These are phyloP conservation scores for Trichacis sp. DNA, from an alignment of 2,888 invertebrate genomes.

Conservation along the genomic window DNA sequence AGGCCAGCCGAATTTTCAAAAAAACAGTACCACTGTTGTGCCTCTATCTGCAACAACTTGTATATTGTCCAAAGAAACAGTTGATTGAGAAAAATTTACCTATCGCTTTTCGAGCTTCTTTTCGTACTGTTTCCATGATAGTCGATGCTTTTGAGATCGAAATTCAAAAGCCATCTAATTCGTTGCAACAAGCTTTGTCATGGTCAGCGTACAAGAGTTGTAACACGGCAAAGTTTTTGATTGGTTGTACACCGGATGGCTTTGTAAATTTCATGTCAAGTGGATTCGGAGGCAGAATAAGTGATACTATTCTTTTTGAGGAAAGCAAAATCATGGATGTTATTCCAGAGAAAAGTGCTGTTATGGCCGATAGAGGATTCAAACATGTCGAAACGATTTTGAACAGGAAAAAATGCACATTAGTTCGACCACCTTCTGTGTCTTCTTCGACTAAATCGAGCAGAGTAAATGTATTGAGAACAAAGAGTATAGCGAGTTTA, in stretches of 20 bases:
- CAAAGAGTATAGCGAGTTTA: conserved; percentile 42
- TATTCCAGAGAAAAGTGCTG: conserved; percentile 8
- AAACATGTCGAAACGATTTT: conserved; percentile 36
- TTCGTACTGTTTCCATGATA: conserved; percentile 37
- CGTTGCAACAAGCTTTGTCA: conserved; percentile 44
- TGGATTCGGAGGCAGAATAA: conserved; percentile 45
- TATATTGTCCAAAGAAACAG: background rate
- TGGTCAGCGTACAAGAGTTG: conserved; percentile 55
- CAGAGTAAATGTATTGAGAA: conserved; percentile 17
- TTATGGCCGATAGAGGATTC: conserved; percentile 42
- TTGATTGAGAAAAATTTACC: conserved; percentile 23
- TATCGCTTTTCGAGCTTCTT: conserved; percentile 40
- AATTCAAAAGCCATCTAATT: conserved; percentile 48
- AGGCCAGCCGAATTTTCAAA: conserved; percentile 7
- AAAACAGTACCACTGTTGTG: too few species aligned
- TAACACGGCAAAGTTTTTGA: conserved; percentile 56
- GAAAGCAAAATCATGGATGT: conserved; percentile 24
- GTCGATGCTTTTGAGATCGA: conserved; percentile 51
- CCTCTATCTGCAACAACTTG: background rate
- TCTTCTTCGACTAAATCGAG: conserved; percentile 3
- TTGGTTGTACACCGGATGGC: conserved; percentile 47
- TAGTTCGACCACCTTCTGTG: conserved; percentile 38
- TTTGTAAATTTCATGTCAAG: conserved; percentile 45
- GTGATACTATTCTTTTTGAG: conserved; percentile 35
- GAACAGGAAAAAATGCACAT: conserved; percentile 12